A percentile compares a stretch with the other conserved stretches of the same genome.
Evolutionary conservation across 1,140 invertebrate species (phyloP).

Genomic region (Meloidogyne exigua): DNA sequence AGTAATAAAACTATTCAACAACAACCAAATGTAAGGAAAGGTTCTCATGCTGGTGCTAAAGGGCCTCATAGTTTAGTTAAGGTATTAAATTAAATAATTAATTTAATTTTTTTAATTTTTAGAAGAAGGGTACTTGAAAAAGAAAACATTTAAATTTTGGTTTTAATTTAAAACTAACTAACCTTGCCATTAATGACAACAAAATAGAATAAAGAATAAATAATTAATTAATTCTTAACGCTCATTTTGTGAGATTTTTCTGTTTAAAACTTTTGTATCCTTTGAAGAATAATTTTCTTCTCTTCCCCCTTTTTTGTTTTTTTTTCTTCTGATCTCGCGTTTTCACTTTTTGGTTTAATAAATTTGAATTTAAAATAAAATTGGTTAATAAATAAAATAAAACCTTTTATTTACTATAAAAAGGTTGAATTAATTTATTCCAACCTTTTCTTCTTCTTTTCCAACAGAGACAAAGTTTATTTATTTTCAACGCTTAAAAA

Average conservation of each 20-base stretch:
- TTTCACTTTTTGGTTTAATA: too few species aligned
- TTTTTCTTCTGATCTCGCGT: too few species aligned
- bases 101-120: not conserved
- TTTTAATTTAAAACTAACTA: too few species aligned
- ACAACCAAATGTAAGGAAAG: slow-evolving; percentile 8
- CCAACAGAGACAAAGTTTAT: not conserved
- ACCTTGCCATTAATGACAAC: too few species aligned
- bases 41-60: slow-evolving; percentile 19
- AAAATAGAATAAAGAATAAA: too few species aligned
- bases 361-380: too few species aligned
- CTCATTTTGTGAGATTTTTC: too few species aligned
- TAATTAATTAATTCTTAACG: too few species aligned
- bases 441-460: not conserved
- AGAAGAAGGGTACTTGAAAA: not conserved
- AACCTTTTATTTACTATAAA: not conserved
- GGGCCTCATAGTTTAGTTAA: slow-evolving; percentile 7
- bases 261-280: too few species aligned
- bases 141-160: not conserved
- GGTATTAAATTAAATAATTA: not conserved
- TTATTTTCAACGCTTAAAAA: not conserved
- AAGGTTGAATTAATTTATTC: not conserved
- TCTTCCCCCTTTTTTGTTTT: too few species aligned
- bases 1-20: slow-evolving; percentile 19
- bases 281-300: too few species aligned
- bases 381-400: too few species aligned